Conservation (phyloP, 2,888 invertebrate species). For the Anoncus sp. region DNA sequence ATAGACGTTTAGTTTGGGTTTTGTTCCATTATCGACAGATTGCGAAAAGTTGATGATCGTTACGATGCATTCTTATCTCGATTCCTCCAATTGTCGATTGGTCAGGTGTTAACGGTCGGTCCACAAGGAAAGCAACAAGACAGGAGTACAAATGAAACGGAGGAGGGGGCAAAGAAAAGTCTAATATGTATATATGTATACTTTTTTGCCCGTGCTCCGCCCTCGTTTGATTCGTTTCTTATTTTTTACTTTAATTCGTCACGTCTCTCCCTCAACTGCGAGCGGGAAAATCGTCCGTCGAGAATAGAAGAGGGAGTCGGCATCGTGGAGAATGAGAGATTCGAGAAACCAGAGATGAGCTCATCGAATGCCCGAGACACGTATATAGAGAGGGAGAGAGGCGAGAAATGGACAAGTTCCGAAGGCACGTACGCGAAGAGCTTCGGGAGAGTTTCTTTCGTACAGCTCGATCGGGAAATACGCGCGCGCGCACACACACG, state of each 20-base stretch:
- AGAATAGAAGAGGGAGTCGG: slow-evolving; percentile 27
- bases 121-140: slow-evolving; percentile 14
- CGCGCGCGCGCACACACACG: slow-evolving; percentile 1
- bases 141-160: slow-evolving; percentile 46
- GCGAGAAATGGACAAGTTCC: slow-evolving; percentile 43
- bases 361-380: slow-evolving; percentile 62
- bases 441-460: slow-evolving; percentile 22
- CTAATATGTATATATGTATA: not conserved
- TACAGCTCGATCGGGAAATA: slow-evolving; percentile 17
- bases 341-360: slow-evolving; percentile 52
- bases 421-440: slow-evolving; percentile 51
- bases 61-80: not conserved
- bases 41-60: slow-evolving; percentile 40
- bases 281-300: slow-evolving; percentile 32
- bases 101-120: slow-evolving; percentile 33
- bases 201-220: not conserved
- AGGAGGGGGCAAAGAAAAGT: slow-evolving; percentile 54
- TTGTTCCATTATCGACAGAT: not conserved
- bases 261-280: slow-evolving; percentile 48
- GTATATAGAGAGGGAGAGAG: slow-evolving; percentile 37
- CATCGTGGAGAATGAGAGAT: slow-evolving; percentile 34
- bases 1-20: slow-evolving; percentile 13
- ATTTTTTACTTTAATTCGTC: slow-evolving; percentile 40
- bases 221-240: slow-evolving; percentile 33
- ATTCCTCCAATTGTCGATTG: not conserved